These are phyloP conservation scores for Bungarus multicinctus DNA, from an alignment of 2,113 vertebrate genomes.

Conservation along the genomic window DNA sequence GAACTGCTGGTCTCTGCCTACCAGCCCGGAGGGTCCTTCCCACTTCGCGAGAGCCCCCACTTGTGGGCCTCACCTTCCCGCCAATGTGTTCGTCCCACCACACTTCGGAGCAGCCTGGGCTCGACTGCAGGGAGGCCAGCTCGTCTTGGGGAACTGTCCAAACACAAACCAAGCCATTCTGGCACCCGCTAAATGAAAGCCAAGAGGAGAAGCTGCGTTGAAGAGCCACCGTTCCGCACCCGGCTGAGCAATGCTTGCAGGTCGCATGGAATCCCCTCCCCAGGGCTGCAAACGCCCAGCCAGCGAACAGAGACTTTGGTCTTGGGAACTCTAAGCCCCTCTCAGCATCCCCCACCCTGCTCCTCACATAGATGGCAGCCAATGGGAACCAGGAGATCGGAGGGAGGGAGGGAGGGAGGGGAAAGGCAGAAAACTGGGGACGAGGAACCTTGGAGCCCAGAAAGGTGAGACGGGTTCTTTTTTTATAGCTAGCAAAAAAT, in stretches of 20 bases:
- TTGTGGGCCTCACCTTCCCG: constrained; percentile 60
- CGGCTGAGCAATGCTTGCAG: background rate
- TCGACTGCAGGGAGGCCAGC: constrained; percentile 67
- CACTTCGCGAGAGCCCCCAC: background rate
- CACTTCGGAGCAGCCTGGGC: constrained; percentile 70
- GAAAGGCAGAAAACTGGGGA: background rate
- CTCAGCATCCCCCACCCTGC: no score
- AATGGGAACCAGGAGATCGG: background rate
- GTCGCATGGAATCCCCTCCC: no score
- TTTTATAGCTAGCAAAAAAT: background rate
- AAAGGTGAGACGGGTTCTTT: background rate
- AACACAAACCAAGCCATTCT: constrained; percentile 91
- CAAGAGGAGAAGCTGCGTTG: background rate
- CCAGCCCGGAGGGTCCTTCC: background rate
- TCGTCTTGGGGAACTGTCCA: constrained; percentile 88
- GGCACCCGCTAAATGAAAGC: constrained; percentile 82
- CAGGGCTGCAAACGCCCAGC: background rate
- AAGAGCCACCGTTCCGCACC: background rate
- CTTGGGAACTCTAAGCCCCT: background rate
- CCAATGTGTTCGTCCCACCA: constrained; percentile 84
- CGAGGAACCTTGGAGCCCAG: background rate
- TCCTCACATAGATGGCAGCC: background rate
- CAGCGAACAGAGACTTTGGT: background rate
- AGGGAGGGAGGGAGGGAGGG: no score
- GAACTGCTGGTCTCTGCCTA: background rate